These are phyloP conservation scores for Sebastes fasciatus DNA, from an alignment of 2,113 vertebrate genomes.

Conservation along the genomic window DNA sequence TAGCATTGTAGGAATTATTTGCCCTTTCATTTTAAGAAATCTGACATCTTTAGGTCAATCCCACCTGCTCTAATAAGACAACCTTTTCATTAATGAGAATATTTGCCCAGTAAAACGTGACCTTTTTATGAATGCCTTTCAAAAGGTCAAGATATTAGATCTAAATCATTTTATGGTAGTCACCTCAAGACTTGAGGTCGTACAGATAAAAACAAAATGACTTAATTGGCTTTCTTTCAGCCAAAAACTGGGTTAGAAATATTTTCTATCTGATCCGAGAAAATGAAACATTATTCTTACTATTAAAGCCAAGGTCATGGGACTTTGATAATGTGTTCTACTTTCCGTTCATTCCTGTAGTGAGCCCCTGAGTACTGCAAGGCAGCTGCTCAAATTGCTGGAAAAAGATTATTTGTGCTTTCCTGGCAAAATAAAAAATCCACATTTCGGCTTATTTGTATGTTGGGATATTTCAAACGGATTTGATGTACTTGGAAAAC, in stretches of 20 bases:
- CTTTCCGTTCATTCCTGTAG: no score
- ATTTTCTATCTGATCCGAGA: slow-evolving; percentile 28
- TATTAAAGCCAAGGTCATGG: slow-evolving; percentile 19
- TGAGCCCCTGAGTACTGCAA: neutral
- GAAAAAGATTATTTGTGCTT: neutral
- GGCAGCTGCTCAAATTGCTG: neutral
- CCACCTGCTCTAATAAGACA: neutral
- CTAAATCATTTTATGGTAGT: slow-evolving; percentile 55
- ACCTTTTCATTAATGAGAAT: slow-evolving; percentile 57
- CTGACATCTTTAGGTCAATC: slow-evolving; percentile 18
- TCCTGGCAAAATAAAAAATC: neutral
- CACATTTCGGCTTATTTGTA: neutral
- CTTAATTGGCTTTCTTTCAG: slow-evolving; percentile 49
- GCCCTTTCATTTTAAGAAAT: slow-evolving; percentile 13
- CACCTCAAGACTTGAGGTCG: slow-evolving; percentile 58
- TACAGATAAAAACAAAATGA: slow-evolving; percentile 50
- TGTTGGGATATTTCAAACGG: neutral
- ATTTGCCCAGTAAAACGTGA: slow-evolving; percentile 54
- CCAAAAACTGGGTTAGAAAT: slow-evolving; percentile 23
- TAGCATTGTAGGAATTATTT: rapidly evolving
- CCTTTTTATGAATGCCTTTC: slow-evolving; percentile 59
- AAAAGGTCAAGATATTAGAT: slow-evolving; percentile 65
- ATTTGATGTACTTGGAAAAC: slow-evolving; percentile 8
- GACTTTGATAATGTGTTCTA: neutral
- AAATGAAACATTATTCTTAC: slow-evolving; percentile 39